Conservation (phyloP, 2,113 vertebrate genomes). For the Campylomormyrus tamandua region DNA sequence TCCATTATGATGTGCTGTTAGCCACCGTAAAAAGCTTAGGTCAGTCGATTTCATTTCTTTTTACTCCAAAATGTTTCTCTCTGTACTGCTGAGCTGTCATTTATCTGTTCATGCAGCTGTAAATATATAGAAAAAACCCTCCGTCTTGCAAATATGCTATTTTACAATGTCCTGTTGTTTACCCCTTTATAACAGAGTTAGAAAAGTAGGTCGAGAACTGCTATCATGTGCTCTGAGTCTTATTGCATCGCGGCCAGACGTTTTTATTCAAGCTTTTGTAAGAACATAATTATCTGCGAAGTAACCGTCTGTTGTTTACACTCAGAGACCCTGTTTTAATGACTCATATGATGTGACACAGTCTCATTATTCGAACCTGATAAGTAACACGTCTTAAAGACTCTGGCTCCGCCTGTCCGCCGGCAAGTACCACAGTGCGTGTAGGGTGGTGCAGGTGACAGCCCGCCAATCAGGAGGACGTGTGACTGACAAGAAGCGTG, state of each 20-base stretch:
- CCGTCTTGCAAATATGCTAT: neutral
- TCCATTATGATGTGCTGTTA: conserved; percentile 27
- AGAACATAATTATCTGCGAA: conserved; percentile 3
- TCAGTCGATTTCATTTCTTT: neutral
- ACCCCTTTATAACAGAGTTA: neutral
- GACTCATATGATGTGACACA: neutral
- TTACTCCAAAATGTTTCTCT: neutral
- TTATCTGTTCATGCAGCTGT: neutral
- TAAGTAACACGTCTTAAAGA: neutral
- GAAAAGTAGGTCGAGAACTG: neutral
- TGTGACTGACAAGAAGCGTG: neutral
- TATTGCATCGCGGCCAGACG: neutral
- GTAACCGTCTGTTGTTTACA: conserved; percentile 4
- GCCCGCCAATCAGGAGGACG: neutral
- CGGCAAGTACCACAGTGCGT: neutral
- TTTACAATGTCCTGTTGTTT: neutral
- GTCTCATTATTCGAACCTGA: neutral
- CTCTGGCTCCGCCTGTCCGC: neutral
- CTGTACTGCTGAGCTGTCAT: neutral
- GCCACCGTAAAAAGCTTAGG: conserved; percentile 18
- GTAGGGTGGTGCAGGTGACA: neutral
- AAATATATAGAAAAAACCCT: neutral
- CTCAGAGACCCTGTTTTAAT: neutral
- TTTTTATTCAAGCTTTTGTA: neutral
- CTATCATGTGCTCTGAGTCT: neutral